A percentile compares a stretch with the other conserved stretches of the same genome.
These are phyloP conservation scores for Mizuhopecten yessoensis DNA, from an alignment of 1,140 invertebrate genomes.

Conservation along the genomic window DNA sequence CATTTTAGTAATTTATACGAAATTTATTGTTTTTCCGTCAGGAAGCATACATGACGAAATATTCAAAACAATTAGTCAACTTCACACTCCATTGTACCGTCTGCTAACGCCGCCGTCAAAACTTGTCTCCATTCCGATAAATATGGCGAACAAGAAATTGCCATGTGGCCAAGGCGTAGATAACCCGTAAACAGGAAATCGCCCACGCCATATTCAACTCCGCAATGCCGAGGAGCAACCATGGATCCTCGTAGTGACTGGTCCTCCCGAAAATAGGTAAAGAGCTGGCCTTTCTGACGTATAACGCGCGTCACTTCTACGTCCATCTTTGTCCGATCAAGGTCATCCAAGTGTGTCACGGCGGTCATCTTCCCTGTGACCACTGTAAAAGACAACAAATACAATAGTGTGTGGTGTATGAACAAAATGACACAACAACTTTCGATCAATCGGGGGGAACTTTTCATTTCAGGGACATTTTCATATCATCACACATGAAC, in stretches of 20 bases:
- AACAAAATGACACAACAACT: too few species aligned
- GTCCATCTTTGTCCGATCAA: not conserved
- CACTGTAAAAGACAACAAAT: not conserved
- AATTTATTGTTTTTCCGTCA: not conserved
- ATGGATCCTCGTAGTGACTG: not conserved
- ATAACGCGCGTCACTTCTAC: not conserved
- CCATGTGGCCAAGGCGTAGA: not conserved
- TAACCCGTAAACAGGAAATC: not conserved
- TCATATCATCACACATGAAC: too few species aligned
- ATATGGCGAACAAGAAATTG: constrained; percentile 6
- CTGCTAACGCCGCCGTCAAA: not conserved
- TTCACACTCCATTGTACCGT: constrained; percentile 4
- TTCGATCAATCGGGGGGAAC: too few species aligned
- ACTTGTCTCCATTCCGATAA: not conserved
- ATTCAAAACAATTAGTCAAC: not conserved
- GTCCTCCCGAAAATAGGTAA: constrained; percentile 30
- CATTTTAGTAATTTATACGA: not conserved
- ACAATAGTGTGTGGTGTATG: not conserved
- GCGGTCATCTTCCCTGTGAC: not conserved
- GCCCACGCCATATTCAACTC: not conserved
- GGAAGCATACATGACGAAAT: too few species aligned
- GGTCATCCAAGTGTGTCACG: not conserved
- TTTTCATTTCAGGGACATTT: too few species aligned
- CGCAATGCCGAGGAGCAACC: not conserved
- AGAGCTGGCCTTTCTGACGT: constrained; percentile 31